Evolutionary conservation across 1,140 invertebrate genomes (phyloP).

Genomic region (Ceratoteleas bidentatus): DNA sequence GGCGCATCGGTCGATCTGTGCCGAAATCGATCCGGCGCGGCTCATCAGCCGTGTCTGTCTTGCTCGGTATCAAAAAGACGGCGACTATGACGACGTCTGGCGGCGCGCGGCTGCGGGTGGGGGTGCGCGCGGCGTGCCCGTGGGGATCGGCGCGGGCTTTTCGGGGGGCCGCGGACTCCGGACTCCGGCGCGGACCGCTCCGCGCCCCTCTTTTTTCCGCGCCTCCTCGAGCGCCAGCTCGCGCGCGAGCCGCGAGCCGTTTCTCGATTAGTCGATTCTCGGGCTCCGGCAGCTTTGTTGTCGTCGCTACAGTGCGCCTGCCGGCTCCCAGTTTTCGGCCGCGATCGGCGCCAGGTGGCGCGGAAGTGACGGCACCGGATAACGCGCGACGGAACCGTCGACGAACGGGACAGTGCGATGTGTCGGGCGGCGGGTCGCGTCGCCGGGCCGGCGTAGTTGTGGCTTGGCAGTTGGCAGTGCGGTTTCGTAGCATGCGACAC

Average conservation of each 20-base stretch:
- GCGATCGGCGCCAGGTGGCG: neutral
- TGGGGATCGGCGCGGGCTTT: slow-evolving; percentile 37
- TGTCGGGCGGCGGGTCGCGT: neutral
- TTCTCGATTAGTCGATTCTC: slow-evolving; percentile 51
- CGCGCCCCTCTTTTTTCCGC: slow-evolving; percentile 35
- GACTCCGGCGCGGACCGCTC: slow-evolving; percentile 37
- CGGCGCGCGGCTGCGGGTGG: neutral
- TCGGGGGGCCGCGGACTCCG: slow-evolving; percentile 44
- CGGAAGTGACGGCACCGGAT: neutral
- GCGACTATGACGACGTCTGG: neutral
- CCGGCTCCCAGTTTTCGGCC: slow-evolving; percentile 9
- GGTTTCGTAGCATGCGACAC: neutral
- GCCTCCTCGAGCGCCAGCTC: slow-evolving; percentile 33
- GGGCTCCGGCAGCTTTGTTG: slow-evolving; percentile 22
- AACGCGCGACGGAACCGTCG: too few species aligned
- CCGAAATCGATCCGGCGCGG: too few species aligned
- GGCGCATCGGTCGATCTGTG: too few species aligned
- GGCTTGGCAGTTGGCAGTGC: neutral
- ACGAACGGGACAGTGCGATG: too few species aligned
- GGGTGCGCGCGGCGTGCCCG: neutral
- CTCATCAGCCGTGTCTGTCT: too few species aligned
- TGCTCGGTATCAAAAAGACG: too few species aligned
- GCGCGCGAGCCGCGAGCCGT: slow-evolving; percentile 14
- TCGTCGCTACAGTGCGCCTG: slow-evolving; percentile 3
- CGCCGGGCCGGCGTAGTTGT: neutral